Conservation (phyloP, 2,113 vertebrate species). For the Megalops atlanticus region DNA sequence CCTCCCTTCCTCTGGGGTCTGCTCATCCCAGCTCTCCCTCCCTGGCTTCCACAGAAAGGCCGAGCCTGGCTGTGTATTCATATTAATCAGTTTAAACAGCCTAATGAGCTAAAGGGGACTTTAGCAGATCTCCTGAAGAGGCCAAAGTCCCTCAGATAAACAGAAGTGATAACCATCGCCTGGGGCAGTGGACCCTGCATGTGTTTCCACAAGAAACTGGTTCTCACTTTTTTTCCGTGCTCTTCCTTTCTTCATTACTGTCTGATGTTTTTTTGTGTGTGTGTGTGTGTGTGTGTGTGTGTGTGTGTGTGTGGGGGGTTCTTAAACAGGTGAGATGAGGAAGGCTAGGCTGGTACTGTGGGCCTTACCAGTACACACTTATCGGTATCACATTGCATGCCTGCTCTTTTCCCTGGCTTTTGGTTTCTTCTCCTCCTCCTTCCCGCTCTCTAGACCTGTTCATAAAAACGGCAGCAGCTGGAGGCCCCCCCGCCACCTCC, state of each 20-base stretch:
- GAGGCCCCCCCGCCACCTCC: conserved; percentile 74
- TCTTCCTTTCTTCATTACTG: background rate
- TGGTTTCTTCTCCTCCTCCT: conserved; percentile 60
- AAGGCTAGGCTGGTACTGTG: too few species aligned
- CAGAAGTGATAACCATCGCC: conserved; percentile 65
- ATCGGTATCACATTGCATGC: too few species aligned
- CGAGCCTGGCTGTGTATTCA: conserved; percentile 83
- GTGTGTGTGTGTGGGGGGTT: background rate
- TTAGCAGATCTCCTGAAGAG: conserved; percentile 73
- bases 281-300: conserved; percentile 19
- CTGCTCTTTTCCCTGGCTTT: too few species aligned
- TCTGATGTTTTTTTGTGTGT: background rate
- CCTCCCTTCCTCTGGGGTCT: conserved; percentile 75
- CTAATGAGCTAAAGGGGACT: conserved; percentile 94
- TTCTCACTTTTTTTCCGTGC: conserved; percentile 21
- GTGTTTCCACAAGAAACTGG: conserved; percentile 31
- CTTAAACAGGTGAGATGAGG: conserved; percentile 43
- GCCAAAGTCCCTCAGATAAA: conserved; percentile 66
- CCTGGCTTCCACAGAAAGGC: conserved; percentile 60
- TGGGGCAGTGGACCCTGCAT: conserved; percentile 54
- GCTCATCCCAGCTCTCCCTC: conserved; percentile 61
- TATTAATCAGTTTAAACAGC: conserved; percentile 95
- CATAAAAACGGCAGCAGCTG: conserved; percentile 83
- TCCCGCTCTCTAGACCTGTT: conserved; percentile 65
- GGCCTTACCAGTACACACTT: too few species aligned